Evolutionary conservation across 2,888 invertebrate species (phyloP), one percentile per base, ranked within the genome.

Genomic region (Onchidella celtica): DNA sequence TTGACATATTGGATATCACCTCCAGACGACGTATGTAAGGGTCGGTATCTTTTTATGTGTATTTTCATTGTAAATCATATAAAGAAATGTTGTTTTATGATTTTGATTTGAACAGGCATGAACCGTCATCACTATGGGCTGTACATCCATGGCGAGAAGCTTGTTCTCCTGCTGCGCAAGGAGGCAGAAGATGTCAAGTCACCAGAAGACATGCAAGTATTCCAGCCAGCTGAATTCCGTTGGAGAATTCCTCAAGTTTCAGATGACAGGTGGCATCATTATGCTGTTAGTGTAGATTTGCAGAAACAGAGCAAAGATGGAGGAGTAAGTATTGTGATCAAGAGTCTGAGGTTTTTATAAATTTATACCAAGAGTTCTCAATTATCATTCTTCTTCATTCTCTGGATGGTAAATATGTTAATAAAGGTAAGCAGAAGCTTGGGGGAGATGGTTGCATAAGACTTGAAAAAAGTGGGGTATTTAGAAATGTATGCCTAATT

Each of bases 191-290:
- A 99, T 94, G 97, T 90, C 21, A 85, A 84, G 3, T 84, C 89
- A 21, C 87, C 85, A 1, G 85, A 88, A 21, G 91, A 92, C 72
- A 88, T 92, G 86, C 91, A 93, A 82, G 86, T 89, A 21, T 94
- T 94, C 95, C 95, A 98, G 77, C 99, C 99, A 0, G 99, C 99
- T 0, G 99, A 99, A 94, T 99, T 99, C 98, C 95, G 99, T 87
- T 99, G 99, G 99, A 97, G 97, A 93, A 95, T 99, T 79, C 96
- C 97, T 0, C 89, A 96, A 95, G 97, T 97, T 74, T 99, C 99
- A 94, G 99, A 99, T 94, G 97, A 98, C 93, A 97, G 97, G 91
- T 99, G 99, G 99, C 99, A 99, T 95, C 98, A 99, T 94, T 99
- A 98, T 94, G 97, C 98, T 0, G 95, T 99, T 65, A 97, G 97